phyloP scores from a whole-genome alignment of 2,888 invertebrate genomes.

The Napeogenes sylphis region DNA sequence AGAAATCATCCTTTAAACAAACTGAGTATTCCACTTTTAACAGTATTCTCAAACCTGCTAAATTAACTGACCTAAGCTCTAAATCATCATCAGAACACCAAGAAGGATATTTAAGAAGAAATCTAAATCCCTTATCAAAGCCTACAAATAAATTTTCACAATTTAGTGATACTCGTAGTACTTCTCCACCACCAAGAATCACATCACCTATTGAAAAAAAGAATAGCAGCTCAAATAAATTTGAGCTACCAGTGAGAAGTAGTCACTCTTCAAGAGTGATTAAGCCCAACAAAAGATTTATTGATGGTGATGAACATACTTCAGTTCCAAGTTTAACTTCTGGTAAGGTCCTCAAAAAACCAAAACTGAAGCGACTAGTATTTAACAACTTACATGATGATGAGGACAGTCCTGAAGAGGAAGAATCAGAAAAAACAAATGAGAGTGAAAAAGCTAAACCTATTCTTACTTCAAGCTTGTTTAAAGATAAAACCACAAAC shows the following conservation, averaged over 20 bases:
- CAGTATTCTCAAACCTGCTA: conserved; percentile 80
- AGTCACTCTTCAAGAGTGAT: conserved; percentile 91
- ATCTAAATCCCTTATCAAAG: conserved; percentile 69
- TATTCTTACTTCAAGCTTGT: conserved; percentile 55
- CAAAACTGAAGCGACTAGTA: conserved; percentile 68
- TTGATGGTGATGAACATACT: conserved; percentile 80
- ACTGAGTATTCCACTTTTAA: conserved; percentile 77
- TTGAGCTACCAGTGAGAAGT: conserved; percentile 88
- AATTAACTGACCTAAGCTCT: conserved; percentile 79
- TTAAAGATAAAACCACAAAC: conserved; percentile 68
- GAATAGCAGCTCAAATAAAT: conserved; percentile 70
- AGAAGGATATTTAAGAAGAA: conserved; percentile 68
- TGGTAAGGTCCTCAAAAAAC: conserved; percentile 71
- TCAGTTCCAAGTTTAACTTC: conserved; percentile 47
- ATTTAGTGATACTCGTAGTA: conserved; percentile 65
- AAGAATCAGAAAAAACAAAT: conserved; percentile 49
- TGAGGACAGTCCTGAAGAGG: conserved; percentile 55
- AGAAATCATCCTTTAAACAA: conserved; percentile 77
- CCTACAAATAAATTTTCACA: conserved; percentile 71
- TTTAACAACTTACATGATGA: conserved; percentile 65
- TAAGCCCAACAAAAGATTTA: conserved; percentile 91
- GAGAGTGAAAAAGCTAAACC: conserved; percentile 54
- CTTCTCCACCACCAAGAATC: conserved; percentile 68
- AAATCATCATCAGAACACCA: conserved; percentile 74
- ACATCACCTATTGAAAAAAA: conserved; percentile 64